phyloP scores from a whole-genome alignment of 2,888 invertebrate species.

The Glyphotaelius pellucidus region DNA sequence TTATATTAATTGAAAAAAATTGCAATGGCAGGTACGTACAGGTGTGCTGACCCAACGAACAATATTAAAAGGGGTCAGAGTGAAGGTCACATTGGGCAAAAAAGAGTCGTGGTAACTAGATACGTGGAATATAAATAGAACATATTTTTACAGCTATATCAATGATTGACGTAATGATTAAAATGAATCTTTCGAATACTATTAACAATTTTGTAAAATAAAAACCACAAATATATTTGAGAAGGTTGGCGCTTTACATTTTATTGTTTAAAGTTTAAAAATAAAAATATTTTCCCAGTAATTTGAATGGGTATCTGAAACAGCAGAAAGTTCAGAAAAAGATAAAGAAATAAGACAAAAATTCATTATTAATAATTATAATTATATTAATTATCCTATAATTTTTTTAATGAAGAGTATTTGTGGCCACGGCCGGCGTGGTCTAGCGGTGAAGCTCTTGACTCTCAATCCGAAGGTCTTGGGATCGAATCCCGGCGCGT shows the following conservation, averaged over 20 bases:
- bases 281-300: too few species aligned
- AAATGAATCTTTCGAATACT: not conserved
- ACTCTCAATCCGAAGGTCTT: too few species aligned
- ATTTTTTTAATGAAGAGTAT: too few species aligned
- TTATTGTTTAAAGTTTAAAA: too few species aligned
- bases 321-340: too few species aligned
- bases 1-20: not conserved
- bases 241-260: not conserved
- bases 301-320: too few species aligned
- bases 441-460: too few species aligned
- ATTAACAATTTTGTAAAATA: not conserved
- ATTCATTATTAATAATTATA: too few species aligned
- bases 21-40: not conserved
- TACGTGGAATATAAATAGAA: conserved; percentile 2
- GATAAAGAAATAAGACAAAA: too few species aligned
- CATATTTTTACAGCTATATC: not conserved
- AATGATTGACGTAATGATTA: not conserved
- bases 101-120: not conserved
- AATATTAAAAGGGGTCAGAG: not conserved
- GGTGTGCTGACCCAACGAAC: not conserved
- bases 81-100: not conserved
- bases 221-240: not conserved
- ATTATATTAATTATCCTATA: too few species aligned
- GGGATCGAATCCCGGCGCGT: too few species aligned
- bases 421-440: too few species aligned